These are phyloP conservation scores for Anguilla marmorata DNA, from an alignment of 2,797 vertebrate species.

Conservation along the genomic window DNA sequence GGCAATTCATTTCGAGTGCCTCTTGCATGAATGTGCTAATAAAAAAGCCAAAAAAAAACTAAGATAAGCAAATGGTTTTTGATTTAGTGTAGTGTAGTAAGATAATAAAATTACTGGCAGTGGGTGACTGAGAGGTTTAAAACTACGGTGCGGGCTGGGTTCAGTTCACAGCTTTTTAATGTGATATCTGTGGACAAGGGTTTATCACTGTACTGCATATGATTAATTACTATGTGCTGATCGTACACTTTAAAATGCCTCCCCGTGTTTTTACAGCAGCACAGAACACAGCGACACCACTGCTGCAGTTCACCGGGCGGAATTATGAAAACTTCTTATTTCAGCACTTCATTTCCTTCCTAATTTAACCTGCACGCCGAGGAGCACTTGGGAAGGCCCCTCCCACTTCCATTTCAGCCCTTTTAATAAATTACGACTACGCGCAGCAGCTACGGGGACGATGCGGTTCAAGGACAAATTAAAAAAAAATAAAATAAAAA, in stretches of 20 bases:
- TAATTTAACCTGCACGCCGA: neutral
- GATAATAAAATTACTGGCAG: neutral
- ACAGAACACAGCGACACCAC: neutral
- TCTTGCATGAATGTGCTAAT: neutral
- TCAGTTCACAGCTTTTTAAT: neutral
- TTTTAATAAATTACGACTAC: neutral
- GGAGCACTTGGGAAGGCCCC: neutral
- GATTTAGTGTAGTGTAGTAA: neutral
- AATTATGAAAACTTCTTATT: neutral
- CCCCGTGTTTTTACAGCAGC: neutral
- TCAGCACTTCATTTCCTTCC: neutral
- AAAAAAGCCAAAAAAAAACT: neutral
- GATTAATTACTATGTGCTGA: neutral
- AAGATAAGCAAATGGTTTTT: neutral
- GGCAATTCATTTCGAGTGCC: neutral
- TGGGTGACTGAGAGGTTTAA: neutral
- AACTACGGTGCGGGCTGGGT: neutral
- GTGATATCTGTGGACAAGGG: neutral
- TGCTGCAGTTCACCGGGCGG: neutral
- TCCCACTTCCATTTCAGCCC: neutral
- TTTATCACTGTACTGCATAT: neutral
- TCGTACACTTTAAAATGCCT: conserved; percentile 6
- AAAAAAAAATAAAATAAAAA: neutral
- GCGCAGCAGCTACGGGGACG: neutral
- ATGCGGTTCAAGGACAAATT: neutral